Evolutionary conservation across 2,797 vertebrate genomes (phyloP).

Genomic region (Ispidina lecontei): DNA sequence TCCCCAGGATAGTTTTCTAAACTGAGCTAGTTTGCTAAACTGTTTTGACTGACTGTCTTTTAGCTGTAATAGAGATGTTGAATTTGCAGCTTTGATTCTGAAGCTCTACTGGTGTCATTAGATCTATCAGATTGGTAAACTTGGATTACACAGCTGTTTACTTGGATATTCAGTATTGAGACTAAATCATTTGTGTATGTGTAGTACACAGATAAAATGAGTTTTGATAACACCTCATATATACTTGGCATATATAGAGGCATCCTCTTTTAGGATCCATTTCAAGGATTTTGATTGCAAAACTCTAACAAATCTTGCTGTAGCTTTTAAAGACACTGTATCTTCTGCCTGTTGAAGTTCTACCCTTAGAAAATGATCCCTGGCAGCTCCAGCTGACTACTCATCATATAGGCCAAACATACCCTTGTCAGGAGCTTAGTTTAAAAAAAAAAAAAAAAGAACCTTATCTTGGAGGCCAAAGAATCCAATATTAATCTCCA

Average conservation of each 20-base stretch:
- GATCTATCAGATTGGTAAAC: background rate
- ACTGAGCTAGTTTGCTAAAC: background rate
- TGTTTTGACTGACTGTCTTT: background rate
- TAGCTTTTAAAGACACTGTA: background rate
- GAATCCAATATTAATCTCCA: background rate
- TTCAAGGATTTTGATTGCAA: background rate
- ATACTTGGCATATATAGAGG: background rate
- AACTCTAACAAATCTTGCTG: background rate
- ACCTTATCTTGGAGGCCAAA: background rate
- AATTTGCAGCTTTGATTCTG: background rate
- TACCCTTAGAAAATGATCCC: background rate
- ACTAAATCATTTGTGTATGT: background rate
- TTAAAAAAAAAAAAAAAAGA: background rate
- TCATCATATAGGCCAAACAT: background rate
- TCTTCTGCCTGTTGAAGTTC: background rate
- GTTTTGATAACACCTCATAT: background rate
- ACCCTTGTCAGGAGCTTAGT: background rate
- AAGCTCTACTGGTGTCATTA: background rate
- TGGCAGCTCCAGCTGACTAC: background rate
- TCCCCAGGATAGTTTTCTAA: background rate
- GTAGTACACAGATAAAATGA: background rate
- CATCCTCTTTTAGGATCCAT: rapidly evolving
- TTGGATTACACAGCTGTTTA: background rate
- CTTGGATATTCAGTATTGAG: background rate
- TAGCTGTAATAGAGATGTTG: background rate